Evolutionary conservation across 92 coral and sea anemone species (phyloP), one percentile per base, ranked within the genome.

Genomic region (Porites cylindrica): DNA sequence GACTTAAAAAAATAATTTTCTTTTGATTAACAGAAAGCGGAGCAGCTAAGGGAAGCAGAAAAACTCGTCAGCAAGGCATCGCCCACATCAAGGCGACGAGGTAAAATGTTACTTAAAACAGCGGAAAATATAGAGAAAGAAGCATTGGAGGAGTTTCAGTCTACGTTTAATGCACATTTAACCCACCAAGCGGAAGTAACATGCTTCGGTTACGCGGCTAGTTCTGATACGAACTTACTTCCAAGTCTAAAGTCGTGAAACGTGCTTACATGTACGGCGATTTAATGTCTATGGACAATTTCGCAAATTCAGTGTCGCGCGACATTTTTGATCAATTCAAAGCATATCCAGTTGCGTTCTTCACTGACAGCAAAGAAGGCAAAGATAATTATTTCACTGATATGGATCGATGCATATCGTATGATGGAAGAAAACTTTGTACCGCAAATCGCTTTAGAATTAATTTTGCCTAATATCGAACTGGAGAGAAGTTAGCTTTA

Each of bases 91-190:
- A 77, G 81, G 16, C 90, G 97, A 7, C 91, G 97, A 18, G 97
- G 97, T 14, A 86, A 73, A 56, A 90, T 94, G 84, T 85, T 94
- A 14, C 79, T 76, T 29, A 94, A 89, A 80, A 85, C 97, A 59
- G 97, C 97, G 9, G 85, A 86, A 23, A 93, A 94, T 58, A 83
- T 94, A 12, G 97, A 94, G 75, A 88, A 87, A 77, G 94, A 91
- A 66, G 94, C 94, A 1, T 19, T 91, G n/a, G 94, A 91, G 69
- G 94, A 87, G 32, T 70, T 91, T 17, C 92, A 91, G 43, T 51
- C 86, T 75, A 80, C 87, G 26, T 77, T 91, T 7, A 80, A 91
- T 60, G 90, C 81, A 62, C 91, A 85, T 47, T 70, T 91, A 85
- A 82, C 89, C 13, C 83, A 88, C 47, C 84, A 82, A 79, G 94